Conservation (phyloP, 2,888 invertebrate genomes). For the Stramonita haemastoma region DNA sequence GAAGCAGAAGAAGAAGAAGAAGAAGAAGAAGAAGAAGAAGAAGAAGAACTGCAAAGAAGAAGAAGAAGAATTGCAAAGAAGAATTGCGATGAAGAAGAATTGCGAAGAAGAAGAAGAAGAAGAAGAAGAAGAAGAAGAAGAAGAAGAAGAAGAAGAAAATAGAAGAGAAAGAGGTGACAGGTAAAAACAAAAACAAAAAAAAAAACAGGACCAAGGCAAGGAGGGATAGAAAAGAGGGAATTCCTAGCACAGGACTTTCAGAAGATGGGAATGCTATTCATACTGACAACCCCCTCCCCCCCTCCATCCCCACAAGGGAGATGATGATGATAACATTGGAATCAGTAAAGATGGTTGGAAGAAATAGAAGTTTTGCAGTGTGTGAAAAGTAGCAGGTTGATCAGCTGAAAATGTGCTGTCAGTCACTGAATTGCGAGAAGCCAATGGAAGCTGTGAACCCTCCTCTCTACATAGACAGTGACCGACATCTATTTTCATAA, state of each 20-base stretch:
- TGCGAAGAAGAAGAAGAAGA: not conserved
- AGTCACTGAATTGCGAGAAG: conserved; percentile 4
- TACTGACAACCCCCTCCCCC: too few relatives aligned
- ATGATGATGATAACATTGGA: too few relatives aligned
- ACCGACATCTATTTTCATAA: not conserved
- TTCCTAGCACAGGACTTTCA: too few relatives aligned
- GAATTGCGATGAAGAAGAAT: not conserved
- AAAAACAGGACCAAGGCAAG: not conserved
- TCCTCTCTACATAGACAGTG: conserved; percentile 2
- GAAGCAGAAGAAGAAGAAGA: not conserved
- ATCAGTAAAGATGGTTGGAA: too few relatives aligned
- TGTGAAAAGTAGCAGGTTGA: not conserved
- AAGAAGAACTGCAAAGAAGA: not conserved
- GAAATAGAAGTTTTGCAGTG: too few relatives aligned
- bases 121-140: not conserved
- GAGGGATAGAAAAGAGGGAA: not conserved
- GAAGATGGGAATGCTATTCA: too few relatives aligned
- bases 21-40: not conserved
- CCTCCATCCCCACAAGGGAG: too few relatives aligned
- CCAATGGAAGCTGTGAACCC: not conserved
- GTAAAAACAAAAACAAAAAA: not conserved
- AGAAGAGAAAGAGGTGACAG: not conserved
- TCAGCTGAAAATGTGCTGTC: not conserved
- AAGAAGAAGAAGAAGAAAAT: not conserved
- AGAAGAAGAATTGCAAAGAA: too few relatives aligned